Evolutionary conservation across 1,140 invertebrate species (phyloP).

Genomic region (Heliconius hewitsoni): DNA sequence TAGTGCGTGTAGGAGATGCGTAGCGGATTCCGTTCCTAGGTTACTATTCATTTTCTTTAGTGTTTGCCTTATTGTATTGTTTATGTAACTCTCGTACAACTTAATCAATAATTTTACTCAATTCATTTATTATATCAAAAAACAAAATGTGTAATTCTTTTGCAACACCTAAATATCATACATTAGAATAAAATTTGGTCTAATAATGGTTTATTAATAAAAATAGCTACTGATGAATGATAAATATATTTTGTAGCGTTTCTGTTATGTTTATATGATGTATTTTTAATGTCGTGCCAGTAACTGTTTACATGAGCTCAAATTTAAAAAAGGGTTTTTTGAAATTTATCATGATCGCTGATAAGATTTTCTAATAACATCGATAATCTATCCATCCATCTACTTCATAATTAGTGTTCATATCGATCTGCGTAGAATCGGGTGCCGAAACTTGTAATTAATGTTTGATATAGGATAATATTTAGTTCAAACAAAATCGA

Average conservation of each 20-base stretch:
- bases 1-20: not conserved
- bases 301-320: not conserved
- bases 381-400: not conserved
- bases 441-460: constrained; percentile 29
- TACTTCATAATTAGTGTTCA: constrained; percentile 12
- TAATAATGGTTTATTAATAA: not conserved
- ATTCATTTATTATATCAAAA: not conserved
- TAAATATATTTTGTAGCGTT: not conserved
- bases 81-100: no score
- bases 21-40: not conserved
- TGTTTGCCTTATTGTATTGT: no score
- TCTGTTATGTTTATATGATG: no score
- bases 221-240: not conserved
- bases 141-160: not conserved
- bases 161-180: constrained; percentile 8
- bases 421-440: constrained; percentile 24
- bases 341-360: not conserved
- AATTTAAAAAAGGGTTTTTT: not conserved
- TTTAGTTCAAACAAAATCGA: constrained; percentile 27
- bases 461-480: constrained; percentile 34
- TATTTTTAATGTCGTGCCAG: not conserved
- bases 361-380: constrained; percentile 6
- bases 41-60: not conserved
- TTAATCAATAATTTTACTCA: not conserved
- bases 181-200: not conserved